Conservation (phyloP, 2,113 vertebrate species). For the Cyanoliseus patagonus region DNA sequence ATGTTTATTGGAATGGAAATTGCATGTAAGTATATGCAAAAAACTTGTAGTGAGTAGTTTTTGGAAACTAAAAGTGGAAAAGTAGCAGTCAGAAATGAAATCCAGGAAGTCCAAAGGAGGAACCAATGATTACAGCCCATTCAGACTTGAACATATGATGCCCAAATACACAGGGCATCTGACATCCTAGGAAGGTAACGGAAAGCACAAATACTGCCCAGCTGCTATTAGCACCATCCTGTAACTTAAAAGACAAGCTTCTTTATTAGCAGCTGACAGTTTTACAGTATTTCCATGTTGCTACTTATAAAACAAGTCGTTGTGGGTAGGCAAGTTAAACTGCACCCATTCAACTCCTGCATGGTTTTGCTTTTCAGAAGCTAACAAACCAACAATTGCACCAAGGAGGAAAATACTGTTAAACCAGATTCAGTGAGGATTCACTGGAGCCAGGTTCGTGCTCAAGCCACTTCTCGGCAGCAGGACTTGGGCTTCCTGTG, state of each 20-base stretch:
- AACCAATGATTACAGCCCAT: neutral
- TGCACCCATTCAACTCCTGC: neutral
- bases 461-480: neutral
- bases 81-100: conserved; percentile 41
- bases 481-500: neutral
- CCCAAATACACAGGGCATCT: neutral
- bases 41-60: neutral
- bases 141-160: neutral
- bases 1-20: conserved; percentile 38
- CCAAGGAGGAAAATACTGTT: neutral
- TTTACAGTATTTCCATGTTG: neutral
- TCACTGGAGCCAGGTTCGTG: neutral
- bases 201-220: neutral
- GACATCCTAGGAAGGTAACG: neutral
- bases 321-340: neutral
- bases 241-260: neutral
- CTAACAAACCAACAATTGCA: neutral
- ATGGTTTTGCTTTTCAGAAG: neutral
- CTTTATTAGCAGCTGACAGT: neutral
- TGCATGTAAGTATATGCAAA: conserved; percentile 18
- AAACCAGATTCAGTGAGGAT: neutral
- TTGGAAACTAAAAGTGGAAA: conserved; percentile 44
- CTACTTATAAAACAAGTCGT: neutral
- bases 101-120: conserved; percentile 1
- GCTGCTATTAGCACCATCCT: neutral